Evolutionary conservation across 1,140 invertebrate genomes (phyloP).

Genomic region (Globodera rostochiensis): DNA sequence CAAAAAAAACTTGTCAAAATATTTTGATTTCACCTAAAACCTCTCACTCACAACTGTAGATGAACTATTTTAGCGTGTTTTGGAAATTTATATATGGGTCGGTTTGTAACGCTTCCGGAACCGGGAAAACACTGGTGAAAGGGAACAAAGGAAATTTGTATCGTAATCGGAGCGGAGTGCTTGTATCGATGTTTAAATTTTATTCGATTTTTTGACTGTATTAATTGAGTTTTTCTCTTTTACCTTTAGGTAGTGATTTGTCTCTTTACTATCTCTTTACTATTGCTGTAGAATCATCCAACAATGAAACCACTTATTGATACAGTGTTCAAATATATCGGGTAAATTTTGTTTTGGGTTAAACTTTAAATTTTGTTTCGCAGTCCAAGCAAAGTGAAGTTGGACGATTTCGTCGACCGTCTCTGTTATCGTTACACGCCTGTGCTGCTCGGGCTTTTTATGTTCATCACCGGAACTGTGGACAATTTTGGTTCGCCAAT

Average conservation of each 20-base stretch:
- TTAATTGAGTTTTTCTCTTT: too few species aligned
- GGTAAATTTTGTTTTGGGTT: not conserved
- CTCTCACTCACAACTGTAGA: too few species aligned
- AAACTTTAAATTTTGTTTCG: not conserved
- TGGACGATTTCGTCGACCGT: slow-evolving; percentile 25
- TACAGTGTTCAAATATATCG: slow-evolving; percentile 14
- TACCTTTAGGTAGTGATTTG: not conserved
- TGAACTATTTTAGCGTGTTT: too few species aligned
- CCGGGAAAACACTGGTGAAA: too few species aligned
- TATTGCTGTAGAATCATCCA: not conserved
- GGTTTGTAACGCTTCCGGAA: too few species aligned
- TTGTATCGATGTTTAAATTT: too few species aligned
- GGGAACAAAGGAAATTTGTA: too few species aligned
- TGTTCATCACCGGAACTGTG: slow-evolving; percentile 24
- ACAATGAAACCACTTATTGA: slow-evolving; percentile 16
- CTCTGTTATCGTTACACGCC: slow-evolving; percentile 21
- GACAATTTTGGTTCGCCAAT: slow-evolving; percentile 26
- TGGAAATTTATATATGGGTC: too few species aligned
- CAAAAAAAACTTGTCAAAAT: too few species aligned
- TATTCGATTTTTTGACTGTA: too few species aligned
- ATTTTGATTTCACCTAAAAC: too few species aligned
- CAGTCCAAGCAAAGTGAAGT: not conserved
- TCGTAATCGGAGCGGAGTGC: too few species aligned
- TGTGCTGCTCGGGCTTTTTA: slow-evolving; percentile 11
- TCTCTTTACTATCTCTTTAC: not conserved